These are phyloP conservation scores for Akabosia matsudoensis DNA, from an alignment of 1,140 invertebrate genomes.

Conservation along the genomic window DNA sequence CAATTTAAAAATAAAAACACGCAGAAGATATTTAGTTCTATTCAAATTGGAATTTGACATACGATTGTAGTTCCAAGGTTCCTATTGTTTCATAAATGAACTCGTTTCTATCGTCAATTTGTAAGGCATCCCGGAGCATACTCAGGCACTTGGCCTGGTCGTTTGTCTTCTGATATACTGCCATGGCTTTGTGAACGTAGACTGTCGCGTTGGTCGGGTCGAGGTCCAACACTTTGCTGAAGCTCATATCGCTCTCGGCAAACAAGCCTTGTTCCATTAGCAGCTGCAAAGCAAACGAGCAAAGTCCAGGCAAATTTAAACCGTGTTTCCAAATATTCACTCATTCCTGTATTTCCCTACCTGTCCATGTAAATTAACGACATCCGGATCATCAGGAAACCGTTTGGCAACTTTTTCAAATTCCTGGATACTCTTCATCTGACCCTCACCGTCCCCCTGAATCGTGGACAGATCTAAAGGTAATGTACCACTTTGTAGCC, in stretches of 20 bases:
- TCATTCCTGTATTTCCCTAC: slow-evolving; percentile 56
- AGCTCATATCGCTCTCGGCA: slow-evolving; percentile 74
- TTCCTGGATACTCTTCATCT: background rate
- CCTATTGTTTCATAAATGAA: slow-evolving; percentile 92
- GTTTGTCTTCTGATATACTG: slow-evolving; percentile 75
- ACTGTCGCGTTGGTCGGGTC: slow-evolving; percentile 82
- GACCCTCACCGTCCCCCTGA: background rate
- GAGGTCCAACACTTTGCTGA: slow-evolving; percentile 72
- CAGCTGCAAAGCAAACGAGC: slow-evolving; percentile 53
- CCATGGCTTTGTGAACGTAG: slow-evolving; percentile 75
- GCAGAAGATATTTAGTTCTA: background rate
- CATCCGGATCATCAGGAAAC: slow-evolving; percentile 80
- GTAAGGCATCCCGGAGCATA: slow-evolving; percentile 75
- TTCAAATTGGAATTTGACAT: slow-evolving; percentile 49
- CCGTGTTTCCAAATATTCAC: background rate
- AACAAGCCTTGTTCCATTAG: slow-evolving; percentile 77
- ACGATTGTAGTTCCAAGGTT: slow-evolving; percentile 90
- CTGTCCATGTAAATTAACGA: slow-evolving; percentile 76
- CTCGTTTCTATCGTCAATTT: slow-evolving; percentile 85
- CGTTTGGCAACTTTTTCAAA: slow-evolving; percentile 62
- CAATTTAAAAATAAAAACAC: slow-evolving; percentile 11
- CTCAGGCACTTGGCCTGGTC: slow-evolving; percentile 74
- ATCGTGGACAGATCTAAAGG: background rate
- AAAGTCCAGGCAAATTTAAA: background rate
- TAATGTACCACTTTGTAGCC: slow-evolving; percentile 21